These are phyloP conservation scores for Darwinula stevensoni DNA, from an alignment of 2,888 invertebrate species.

Conservation along the genomic window DNA sequence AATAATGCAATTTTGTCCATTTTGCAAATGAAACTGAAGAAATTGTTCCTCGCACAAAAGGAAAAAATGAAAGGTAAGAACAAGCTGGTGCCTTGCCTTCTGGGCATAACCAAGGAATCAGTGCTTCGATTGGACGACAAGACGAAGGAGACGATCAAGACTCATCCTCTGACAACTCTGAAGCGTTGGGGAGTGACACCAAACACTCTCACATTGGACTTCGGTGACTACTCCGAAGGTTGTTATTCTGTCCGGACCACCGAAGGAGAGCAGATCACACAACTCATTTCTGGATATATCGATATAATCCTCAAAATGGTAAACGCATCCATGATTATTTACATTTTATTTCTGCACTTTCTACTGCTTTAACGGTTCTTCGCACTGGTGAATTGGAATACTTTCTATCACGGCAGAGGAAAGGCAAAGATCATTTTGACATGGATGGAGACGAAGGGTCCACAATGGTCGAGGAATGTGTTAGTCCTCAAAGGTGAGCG, in stretches of 20 bases:
- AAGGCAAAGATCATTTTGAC: constrained; percentile 84
- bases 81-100: constrained; percentile 75
- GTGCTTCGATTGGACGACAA: constrained; percentile 92
- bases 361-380: neutral
- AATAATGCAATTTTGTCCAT: too few relatives aligned
- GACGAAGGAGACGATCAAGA: constrained; percentile 88
- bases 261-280: constrained; percentile 93
- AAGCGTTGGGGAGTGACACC: constrained; percentile 94
- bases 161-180: constrained; percentile 92
- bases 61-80: constrained; percentile 98
- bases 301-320: constrained; percentile 92
- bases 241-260: constrained; percentile 99
- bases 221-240: constrained; percentile 93
- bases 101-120: constrained; percentile 94
- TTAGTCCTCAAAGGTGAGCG: constrained; percentile 80
- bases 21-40: too few relatives aligned
- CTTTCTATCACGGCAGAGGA: constrained; percentile 28
- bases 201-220: constrained; percentile 94
- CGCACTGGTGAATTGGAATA: too few relatives aligned
- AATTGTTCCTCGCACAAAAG: too few relatives aligned
- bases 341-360: constrained; percentile 1
- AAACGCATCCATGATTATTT: too few relatives aligned
- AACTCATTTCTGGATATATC: constrained; percentile 93
- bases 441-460: constrained; percentile 96
- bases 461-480: constrained; percentile 90